These are phyloP conservation scores for Perithous albicinctus DNA, from an alignment of 2,888 invertebrate species.

Conservation along the genomic window DNA sequence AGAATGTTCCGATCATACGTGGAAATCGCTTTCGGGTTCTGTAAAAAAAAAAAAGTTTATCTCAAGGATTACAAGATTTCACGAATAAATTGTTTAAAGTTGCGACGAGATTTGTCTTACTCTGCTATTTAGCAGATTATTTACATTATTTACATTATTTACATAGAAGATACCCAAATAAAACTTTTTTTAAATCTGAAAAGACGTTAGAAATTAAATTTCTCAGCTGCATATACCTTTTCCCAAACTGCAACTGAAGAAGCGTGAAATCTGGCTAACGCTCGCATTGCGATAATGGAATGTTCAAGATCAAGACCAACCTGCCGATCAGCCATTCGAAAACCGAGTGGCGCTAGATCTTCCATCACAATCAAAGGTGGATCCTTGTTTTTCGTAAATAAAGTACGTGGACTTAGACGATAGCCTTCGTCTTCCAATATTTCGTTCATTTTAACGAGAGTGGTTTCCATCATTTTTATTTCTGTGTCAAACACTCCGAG, in stretches of 20 bases:
- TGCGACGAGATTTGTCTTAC: not conserved
- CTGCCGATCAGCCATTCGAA: conserved; percentile 86
- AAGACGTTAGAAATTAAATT: not conserved
- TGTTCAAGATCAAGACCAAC: conserved; percentile 86
- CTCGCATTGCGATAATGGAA: conserved; percentile 85
- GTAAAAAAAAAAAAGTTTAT: not conserved
- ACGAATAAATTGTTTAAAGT: not conserved
- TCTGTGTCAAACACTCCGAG: conserved; percentile 76
- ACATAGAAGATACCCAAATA: too few relatives aligned
- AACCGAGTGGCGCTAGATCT: conserved; percentile 86
- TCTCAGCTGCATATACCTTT: conserved; percentile 82
- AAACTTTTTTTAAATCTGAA: not conserved
- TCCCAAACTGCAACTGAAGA: conserved; percentile 86
- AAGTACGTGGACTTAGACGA: conserved; percentile 77
- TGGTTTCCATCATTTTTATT: conserved; percentile 78
- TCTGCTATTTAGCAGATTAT: too few relatives aligned
- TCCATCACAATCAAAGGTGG: conserved; percentile 85
- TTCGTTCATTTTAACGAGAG: conserved; percentile 78
- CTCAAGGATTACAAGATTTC: not conserved
- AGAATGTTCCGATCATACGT: conserved; percentile 74
- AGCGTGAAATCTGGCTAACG: conserved; percentile 87
- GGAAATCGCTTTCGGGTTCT: conserved; percentile 75
- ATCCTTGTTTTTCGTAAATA: conserved; percentile 78
- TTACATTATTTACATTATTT: too few relatives aligned
- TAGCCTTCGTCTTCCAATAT: conserved; percentile 67